phyloP scores from a whole-genome alignment of 2,797 vertebrate species.

The Syndactyla subalaris region DNA sequence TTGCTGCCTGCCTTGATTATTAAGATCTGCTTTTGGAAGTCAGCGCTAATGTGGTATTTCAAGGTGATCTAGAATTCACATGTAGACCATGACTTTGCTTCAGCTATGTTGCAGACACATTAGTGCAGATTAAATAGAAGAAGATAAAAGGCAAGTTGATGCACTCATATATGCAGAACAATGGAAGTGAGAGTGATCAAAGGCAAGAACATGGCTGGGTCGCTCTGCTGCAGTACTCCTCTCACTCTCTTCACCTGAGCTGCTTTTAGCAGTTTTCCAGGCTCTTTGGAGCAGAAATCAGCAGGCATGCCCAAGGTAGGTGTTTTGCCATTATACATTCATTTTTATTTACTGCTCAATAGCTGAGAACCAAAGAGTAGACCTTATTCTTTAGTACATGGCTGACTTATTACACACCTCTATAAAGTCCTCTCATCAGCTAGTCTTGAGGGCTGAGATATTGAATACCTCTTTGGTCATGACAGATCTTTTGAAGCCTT shows the following conservation, averaged over 20 bases:
- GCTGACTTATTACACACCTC: background rate
- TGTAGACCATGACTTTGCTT: background rate
- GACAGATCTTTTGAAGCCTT: background rate
- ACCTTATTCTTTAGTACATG: background rate
- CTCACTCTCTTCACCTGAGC: background rate
- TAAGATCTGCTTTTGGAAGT: background rate
- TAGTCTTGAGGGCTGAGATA: background rate
- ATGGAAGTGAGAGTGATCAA: constrained; percentile 5
- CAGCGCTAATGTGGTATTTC: background rate
- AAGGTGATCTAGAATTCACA: background rate
- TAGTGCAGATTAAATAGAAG: constrained; percentile 18
- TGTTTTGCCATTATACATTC: background rate
- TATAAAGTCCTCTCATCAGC: background rate
- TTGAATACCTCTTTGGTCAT: background rate
- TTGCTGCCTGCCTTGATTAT: background rate
- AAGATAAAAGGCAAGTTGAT: constrained; percentile 41
- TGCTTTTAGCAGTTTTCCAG: constrained; percentile 20
- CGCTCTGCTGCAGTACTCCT: background rate
- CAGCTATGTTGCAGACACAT: background rate
- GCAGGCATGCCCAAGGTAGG: background rate
- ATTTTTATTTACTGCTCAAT: background rate
- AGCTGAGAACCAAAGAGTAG: background rate
- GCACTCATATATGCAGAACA: background rate
- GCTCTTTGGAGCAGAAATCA: constrained; percentile 2
- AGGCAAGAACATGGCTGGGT: background rate